These are phyloP conservation scores for Coelinius sp. DNA, from an alignment of 2,888 invertebrate species.

Conservation along the genomic window DNA sequence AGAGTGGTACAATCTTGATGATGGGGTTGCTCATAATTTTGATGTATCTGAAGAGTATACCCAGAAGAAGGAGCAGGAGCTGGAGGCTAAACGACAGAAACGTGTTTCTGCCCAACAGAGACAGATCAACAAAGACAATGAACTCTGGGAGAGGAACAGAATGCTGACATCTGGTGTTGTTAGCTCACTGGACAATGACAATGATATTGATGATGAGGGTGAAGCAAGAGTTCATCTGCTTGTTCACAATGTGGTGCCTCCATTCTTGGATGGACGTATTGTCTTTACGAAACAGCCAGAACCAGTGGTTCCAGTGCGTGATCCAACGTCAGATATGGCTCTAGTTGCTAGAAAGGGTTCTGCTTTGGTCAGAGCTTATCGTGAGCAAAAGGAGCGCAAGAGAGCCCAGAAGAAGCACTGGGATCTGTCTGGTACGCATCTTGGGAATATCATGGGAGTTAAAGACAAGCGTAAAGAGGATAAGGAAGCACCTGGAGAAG, in stretches of 20 bases:
- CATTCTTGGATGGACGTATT: slow-evolving; percentile 96
- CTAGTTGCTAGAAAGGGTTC: slow-evolving; percentile 95
- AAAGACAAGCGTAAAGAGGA: slow-evolving; percentile 75
- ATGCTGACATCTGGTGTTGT: slow-evolving; percentile 97
- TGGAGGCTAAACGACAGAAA: slow-evolving; percentile 91
- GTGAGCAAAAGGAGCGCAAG: slow-evolving; percentile 96
- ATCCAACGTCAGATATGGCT: slow-evolving; percentile 98
- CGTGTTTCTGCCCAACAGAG: slow-evolving; percentile 95
- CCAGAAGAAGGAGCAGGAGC: slow-evolving; percentile 91
- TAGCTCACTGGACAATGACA: slow-evolving; percentile 87
- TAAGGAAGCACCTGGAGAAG: slow-evolving; percentile 74
- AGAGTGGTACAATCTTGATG: slow-evolving; percentile 97
- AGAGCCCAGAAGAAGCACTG: slow-evolving; percentile 99
- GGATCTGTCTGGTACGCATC: slow-evolving; percentile 96
- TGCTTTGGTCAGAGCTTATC: slow-evolving; percentile 87
- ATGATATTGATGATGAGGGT: slow-evolving; percentile 96
- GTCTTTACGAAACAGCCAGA: slow-evolving; percentile 99
- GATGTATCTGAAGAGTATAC: slow-evolving; percentile 93
- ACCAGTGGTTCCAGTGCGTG: slow-evolving; percentile 97
- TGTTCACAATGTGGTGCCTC: slow-evolving; percentile 98
- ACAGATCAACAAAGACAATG: slow-evolving; percentile 98
- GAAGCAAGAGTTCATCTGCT: slow-evolving; percentile 95
- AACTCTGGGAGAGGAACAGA: slow-evolving; percentile 98
- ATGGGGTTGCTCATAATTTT: slow-evolving; percentile 93
- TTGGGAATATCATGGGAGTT: slow-evolving; percentile 98